Conservation (phyloP, 1,140 invertebrate species). For the Lepidotrigona ventralis region DNA sequence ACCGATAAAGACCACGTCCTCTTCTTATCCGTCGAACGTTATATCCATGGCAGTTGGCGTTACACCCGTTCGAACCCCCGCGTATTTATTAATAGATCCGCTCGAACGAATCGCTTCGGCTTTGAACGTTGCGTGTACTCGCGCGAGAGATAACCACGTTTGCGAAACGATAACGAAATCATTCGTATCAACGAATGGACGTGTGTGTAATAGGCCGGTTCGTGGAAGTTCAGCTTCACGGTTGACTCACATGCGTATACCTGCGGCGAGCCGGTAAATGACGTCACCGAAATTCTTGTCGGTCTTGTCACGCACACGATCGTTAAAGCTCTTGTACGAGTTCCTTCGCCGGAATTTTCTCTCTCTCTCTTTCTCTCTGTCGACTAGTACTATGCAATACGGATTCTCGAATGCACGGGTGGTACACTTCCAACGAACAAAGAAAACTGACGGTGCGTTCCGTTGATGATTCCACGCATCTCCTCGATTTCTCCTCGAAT, state of each 20-base stretch:
- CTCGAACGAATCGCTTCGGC: background rate
- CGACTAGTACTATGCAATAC: constrained; percentile 3
- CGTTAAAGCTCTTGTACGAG: constrained; percentile 61
- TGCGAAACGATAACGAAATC: constrained; percentile 1
- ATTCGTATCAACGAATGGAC: constrained; percentile 11
- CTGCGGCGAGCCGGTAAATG: constrained; percentile 51
- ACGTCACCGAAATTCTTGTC: constrained; percentile 61
- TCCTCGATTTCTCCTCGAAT: background rate
- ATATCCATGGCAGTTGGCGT: background rate
- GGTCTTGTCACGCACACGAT: constrained; percentile 61
- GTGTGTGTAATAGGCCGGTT: constrained; percentile 13
- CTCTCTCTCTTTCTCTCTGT: background rate
- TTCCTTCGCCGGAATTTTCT: constrained; percentile 36
- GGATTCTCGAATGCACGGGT: constrained; percentile 20
- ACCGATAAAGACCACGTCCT: background rate
- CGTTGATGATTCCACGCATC: background rate
- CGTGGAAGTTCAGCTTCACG: constrained; percentile 36
- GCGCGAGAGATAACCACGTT: background rate
- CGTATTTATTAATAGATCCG: constrained; percentile 49
- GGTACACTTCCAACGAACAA: background rate
- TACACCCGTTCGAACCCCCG: background rate
- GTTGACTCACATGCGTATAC: constrained; percentile 47
- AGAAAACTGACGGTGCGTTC: background rate
- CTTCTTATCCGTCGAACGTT: background rate
- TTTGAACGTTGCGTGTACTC: no score